Conservation (phyloP, 1,140 invertebrate genomes). For the Hylaeus anthracinus region DNA sequence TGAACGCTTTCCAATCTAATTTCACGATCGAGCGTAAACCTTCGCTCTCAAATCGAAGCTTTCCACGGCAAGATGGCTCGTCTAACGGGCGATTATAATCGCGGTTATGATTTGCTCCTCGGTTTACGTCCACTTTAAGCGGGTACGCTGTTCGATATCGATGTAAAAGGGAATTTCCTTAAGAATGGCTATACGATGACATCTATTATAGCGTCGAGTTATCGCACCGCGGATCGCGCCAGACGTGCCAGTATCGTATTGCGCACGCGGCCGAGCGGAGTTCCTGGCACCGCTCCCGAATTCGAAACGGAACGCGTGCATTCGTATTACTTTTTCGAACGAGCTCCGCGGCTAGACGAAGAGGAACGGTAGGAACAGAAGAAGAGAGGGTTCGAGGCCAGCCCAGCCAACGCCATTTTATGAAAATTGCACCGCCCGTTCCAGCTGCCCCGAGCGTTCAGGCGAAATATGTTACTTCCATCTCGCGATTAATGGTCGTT, state of each 20-base stretch:
- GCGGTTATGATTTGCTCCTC: background rate
- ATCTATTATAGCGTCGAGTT: constrained; percentile 37
- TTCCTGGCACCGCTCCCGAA: constrained; percentile 49
- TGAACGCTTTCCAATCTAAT: background rate
- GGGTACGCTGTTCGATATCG: background rate
- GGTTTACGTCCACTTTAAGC: background rate
- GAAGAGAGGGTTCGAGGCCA: constrained; percentile 6
- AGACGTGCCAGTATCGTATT: constrained; percentile 40
- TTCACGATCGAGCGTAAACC: constrained; percentile 15
- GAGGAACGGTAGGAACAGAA: background rate
- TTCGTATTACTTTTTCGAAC: constrained; percentile 69
- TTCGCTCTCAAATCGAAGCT: background rate
- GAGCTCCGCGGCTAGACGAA: constrained; percentile 34
- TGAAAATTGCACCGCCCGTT: constrained; percentile 74
- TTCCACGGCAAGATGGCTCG: background rate
- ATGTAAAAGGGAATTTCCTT: constrained; percentile 4
- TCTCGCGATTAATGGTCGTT: constrained; percentile 70
- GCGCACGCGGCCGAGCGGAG: constrained; percentile 9
- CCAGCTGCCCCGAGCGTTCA: constrained; percentile 57
- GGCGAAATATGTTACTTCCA: constrained; percentile 65
- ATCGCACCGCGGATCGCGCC: constrained; percentile 34
- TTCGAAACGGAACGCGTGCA: constrained; percentile 50
- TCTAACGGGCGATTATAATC: background rate
- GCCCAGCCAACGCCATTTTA: constrained; percentile 66
- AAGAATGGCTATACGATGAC: constrained; percentile 38